Conservation (phyloP, 2,113 vertebrate species). For the Bostrychus sinensis region DNA sequence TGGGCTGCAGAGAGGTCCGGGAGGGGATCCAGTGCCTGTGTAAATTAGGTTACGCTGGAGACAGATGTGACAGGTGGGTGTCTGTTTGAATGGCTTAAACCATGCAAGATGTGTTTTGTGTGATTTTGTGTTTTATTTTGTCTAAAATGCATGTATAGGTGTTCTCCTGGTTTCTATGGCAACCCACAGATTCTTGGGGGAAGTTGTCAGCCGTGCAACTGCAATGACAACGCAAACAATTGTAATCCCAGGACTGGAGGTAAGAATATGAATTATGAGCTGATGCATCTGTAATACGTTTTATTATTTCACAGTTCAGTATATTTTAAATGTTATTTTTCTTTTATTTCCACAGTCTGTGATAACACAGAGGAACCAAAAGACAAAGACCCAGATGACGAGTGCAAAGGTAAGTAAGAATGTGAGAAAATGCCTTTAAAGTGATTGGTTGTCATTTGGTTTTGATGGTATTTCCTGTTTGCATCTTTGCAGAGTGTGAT, state of each 20-base stretch:
- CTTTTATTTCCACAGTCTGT: constrained; percentile 81
- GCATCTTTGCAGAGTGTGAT: constrained; percentile 84
- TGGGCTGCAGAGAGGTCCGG: constrained; percentile 81
- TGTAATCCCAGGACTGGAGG: constrained; percentile 91
- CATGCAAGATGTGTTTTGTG: neutral
- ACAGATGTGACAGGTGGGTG: constrained; percentile 86
- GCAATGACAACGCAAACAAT: constrained; percentile 83
- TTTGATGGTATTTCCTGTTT: constrained; percentile 1
- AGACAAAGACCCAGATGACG: constrained; percentile 82
- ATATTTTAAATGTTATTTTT: neutral
- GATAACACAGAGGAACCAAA: constrained; percentile 85
- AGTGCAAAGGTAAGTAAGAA: constrained; percentile 83
- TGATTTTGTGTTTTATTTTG: neutral
- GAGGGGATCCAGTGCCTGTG: constrained; percentile 85
- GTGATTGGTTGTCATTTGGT: neutral
- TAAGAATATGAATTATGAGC: constrained; percentile 55
- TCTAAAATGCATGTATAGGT: constrained; percentile 74
- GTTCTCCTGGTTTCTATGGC: constrained; percentile 92
- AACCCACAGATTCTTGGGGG: constrained; percentile 84
- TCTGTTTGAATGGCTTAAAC: neutral
- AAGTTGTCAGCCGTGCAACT: constrained; percentile 87
- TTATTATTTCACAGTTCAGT: neutral
- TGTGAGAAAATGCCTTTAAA: neutral
- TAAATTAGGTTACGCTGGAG: constrained; percentile 86
- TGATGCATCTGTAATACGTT: neutral